phyloP scores from a whole-genome alignment of 1,140 invertebrate genomes.

The Caenorhabditis elegans region DNA sequence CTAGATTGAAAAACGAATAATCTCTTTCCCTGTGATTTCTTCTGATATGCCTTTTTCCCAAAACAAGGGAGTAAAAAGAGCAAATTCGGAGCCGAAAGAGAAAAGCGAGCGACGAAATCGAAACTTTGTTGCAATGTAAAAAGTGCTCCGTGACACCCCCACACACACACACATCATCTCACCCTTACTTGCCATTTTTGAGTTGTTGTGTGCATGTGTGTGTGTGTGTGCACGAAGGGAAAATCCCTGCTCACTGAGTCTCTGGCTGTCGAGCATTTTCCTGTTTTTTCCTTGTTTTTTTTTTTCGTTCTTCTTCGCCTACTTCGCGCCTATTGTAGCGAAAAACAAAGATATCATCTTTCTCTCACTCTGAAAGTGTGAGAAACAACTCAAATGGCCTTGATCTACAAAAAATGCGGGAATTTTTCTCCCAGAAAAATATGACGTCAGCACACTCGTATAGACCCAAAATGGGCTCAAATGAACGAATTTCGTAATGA shows the following conservation, averaged over 20 bases:
- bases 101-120: not conserved
- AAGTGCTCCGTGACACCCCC: not conserved
- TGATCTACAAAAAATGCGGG: no score
- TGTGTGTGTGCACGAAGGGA: not conserved
- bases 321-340: not conserved
- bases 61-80: not conserved
- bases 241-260: not conserved
- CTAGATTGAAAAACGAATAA: no score
- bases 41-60: not conserved
- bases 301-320: no score
- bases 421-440: no score
- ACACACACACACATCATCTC: not conserved
- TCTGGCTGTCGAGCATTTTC: not conserved
- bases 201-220: not conserved
- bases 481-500: no score
- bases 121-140: constrained; percentile 7
- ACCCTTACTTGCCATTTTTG: not conserved
- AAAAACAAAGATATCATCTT: constrained; percentile 8
- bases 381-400: no score
- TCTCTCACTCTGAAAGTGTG: no score
- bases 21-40: no score
- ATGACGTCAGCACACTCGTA: no score
- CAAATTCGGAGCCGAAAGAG: not conserved
- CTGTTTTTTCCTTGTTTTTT: not conserved
- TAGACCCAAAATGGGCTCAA: no score